Percentiles rank a stretch among this genome's conserved stretches.
phyloP scores from a whole-genome alignment of 2,113 vertebrate species.

The Rhinolophus sinicus region DNA sequence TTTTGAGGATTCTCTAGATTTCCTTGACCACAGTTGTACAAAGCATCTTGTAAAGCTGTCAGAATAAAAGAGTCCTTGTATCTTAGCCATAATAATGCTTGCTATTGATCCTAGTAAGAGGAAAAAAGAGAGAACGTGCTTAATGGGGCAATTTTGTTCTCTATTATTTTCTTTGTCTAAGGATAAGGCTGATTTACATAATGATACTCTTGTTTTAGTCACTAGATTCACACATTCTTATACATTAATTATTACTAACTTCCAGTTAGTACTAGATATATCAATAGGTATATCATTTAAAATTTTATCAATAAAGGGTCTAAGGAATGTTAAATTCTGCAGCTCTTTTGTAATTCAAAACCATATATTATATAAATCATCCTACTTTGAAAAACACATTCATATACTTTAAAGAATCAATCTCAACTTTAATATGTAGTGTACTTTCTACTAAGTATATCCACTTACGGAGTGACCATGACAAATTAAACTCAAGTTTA shows the following conservation, averaged over 20 bases:
- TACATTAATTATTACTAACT: constrained; percentile 71
- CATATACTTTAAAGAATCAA: not conserved
- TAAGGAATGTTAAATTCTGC: not conserved
- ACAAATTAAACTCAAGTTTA: not conserved
- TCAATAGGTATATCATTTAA: not conserved
- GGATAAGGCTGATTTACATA: constrained; percentile 71
- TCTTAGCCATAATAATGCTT: constrained; percentile 67
- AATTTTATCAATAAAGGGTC: not conserved
- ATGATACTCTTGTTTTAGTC: constrained; percentile 67
- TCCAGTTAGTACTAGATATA: constrained; percentile 35
- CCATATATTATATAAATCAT: not conserved
- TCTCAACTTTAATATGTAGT: not conserved
- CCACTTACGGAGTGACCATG: not conserved
- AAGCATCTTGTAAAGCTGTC: constrained; percentile 60
- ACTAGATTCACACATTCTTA: constrained; percentile 50
- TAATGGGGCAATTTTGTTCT: constrained; percentile 72
- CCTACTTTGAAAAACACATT: not conserved
- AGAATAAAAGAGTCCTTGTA: constrained; percentile 70
- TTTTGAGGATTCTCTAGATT: constrained; percentile 39
- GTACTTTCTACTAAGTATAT: not conserved
- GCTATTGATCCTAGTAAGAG: constrained; percentile 72
- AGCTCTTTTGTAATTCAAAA: constrained; percentile 3
- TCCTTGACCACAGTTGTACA: constrained; percentile 31
- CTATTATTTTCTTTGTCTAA: constrained; percentile 71
- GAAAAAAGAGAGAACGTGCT: constrained; percentile 38